These are phyloP conservation scores for Helicoverpa assulta DNA, from an alignment of 2,888 invertebrate species.

Conservation along the genomic window DNA sequence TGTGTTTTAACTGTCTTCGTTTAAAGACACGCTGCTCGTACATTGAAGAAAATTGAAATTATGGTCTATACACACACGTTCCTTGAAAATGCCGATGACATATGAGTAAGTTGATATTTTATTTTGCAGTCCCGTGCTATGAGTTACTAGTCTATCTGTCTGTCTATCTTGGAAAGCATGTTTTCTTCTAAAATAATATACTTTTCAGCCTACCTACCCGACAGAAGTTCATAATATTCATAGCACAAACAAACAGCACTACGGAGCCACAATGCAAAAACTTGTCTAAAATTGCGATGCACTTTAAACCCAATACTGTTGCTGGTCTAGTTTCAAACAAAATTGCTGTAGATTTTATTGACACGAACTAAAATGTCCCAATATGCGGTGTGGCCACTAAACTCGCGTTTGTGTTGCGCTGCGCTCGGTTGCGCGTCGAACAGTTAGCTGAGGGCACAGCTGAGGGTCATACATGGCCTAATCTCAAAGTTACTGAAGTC, in stretches of 20 bases:
- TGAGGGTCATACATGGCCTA: too few relatives aligned
- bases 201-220: too few relatives aligned
- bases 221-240: neutral
- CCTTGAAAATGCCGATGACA: too few relatives aligned
- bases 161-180: too few relatives aligned
- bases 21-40: neutral
- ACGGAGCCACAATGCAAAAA: slow-evolving; percentile 6
- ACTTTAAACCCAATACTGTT: slow-evolving; percentile 45
- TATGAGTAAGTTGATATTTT: too few relatives aligned
- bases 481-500: too few relatives aligned
- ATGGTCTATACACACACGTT: too few relatives aligned
- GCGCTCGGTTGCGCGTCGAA: neutral
- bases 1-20: slow-evolving; percentile 10
- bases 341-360: slow-evolving; percentile 46
- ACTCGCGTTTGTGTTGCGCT: slow-evolving; percentile 9
- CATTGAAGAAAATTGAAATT: too few relatives aligned
- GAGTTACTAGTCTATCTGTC: too few relatives aligned
- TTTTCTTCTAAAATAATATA: too few relatives aligned
- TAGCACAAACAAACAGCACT: neutral
- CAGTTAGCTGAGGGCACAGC: too few relatives aligned
- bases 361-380: slow-evolving; percentile 45
- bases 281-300: slow-evolving; percentile 31
- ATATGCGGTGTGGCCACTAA: slow-evolving; percentile 45
- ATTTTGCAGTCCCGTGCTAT: too few relatives aligned
- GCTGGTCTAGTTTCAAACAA: slow-evolving; percentile 31